Base-by-base conservation (phyloP, 2,797 vertebrate species). In the Crenuchus spilurus region DNA sequence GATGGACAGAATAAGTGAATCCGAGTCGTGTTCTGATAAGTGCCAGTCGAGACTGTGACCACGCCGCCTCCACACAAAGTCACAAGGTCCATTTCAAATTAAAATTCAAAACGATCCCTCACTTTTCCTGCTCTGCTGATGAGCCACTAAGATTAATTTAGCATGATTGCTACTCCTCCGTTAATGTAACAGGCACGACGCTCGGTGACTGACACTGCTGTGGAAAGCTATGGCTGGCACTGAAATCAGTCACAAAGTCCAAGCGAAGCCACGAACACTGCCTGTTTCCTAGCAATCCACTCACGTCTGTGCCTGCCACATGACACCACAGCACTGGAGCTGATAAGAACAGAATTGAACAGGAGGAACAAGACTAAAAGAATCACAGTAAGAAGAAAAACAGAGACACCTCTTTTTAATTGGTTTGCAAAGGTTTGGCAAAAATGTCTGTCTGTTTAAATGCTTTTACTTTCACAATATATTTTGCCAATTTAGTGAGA, bases 111-210 rank as follows among this genome's bases (percentile, higher is more conserved):
- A 18, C 42, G 42, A 70, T 68, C 67, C 66, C 58, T 65, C 60
- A 35, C 37, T 31, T 65, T 41, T 75, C 63, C 52, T 24, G 49
- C 30, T 42, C 39, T 22, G 46, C 68, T 77, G 77, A 79, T 72
- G 75, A 82, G 74, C 72, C 42, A 26, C 42, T 18, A 46, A 71
- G 58, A 79, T 72, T 76, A 51, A 77, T 80, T 74, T 33, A 37
- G 54, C 63, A 70, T 62, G 80, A 83, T 63, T 76, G 79, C 75
- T 70, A 75, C 69, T 83, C 79, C 33, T 66, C 39, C 52, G 71
- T 74, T 81, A 80, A 86, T 77, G 48, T 51, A 74, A 70, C 75
- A 58, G 75, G 52, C 55, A 74, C 46, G 24, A 54, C 61, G 61
- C 58, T 63, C 61, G 24, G 66, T 80, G 70, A 41, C 30, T 58